phyloP scores from a whole-genome alignment of 2,888 invertebrate genomes.

The Theretra japonica region DNA sequence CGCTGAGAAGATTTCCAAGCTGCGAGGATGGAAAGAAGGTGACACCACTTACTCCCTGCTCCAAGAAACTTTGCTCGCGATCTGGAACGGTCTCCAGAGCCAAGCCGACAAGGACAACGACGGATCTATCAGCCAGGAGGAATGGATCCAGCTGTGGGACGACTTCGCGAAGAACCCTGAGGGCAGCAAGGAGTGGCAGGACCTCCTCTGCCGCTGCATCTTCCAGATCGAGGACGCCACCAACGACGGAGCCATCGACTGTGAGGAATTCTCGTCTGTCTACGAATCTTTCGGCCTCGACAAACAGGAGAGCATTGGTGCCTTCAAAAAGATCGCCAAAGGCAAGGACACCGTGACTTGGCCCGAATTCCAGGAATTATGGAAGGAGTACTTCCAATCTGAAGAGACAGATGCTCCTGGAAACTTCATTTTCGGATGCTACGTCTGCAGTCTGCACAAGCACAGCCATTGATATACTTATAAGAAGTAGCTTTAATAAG shows the following conservation, averaged over 20 bases:
- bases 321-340: conserved; percentile 92
- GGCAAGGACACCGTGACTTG: conserved; percentile 89
- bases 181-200: conserved; percentile 92
- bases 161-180: conserved; percentile 90
- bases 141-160: conserved; percentile 95
- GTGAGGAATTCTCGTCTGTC: conserved; percentile 92
- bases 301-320: conserved; percentile 89
- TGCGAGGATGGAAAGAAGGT: conserved; percentile 90
- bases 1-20: conserved; percentile 91
- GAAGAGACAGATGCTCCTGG: conserved; percentile 91
- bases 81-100: conserved; percentile 93
- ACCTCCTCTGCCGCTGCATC: conserved; percentile 93
- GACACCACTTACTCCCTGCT: conserved; percentile 90
- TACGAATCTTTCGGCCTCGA: conserved; percentile 91
- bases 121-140: conserved; percentile 93
- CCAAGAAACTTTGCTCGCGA: conserved; percentile 89
- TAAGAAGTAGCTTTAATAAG: not conserved
- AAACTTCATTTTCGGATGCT: conserved; percentile 90
- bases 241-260: conserved; percentile 90
- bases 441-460: conserved; percentile 49
- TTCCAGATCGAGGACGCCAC: conserved; percentile 94
- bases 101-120: conserved; percentile 94
- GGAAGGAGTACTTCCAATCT: conserved; percentile 93
- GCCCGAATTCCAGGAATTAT: conserved; percentile 90
- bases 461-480: conserved; percentile 39